A percentile compares a stretch with the other conserved stretches of the same genome.
Evolutionary conservation across 2,888 invertebrate genomes (phyloP).

Genomic region (Scotopteryx bipunctaria): DNA sequence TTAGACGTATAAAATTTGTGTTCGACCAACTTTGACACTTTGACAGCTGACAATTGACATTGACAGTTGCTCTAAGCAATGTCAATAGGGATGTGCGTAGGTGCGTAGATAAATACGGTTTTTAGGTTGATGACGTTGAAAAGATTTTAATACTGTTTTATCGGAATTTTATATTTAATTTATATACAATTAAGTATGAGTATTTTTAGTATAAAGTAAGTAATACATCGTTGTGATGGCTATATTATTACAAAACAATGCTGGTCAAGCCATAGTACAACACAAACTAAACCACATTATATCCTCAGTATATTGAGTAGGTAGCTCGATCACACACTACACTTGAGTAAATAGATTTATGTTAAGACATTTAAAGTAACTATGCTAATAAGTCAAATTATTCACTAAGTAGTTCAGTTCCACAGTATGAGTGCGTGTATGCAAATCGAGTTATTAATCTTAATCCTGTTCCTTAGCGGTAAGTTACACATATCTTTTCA

Average conservation of each 20-base stretch:
- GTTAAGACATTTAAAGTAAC: slow-evolving; percentile 35
- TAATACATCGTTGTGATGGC: not conserved
- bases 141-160: too few relatives aligned
- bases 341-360: slow-evolving; percentile 59
- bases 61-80: too few relatives aligned
- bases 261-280: not conserved
- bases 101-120: too few relatives aligned
- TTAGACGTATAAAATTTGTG: too few relatives aligned
- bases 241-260: too few relatives aligned
- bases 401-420: not conserved
- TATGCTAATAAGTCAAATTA: slow-evolving; percentile 13
- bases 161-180: too few relatives aligned
- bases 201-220: not conserved
- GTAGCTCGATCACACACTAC: slow-evolving; percentile 36
- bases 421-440: slow-evolving; percentile 17
- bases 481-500: slow-evolving; percentile 20
- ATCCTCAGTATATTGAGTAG: slow-evolving; percentile 4
- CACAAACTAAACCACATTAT: not conserved
- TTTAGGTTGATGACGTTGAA: too few relatives aligned
- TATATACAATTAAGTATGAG: too few relatives aligned
- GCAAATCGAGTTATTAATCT: slow-evolving; percentile 30
- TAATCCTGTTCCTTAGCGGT: slow-evolving; percentile 42
- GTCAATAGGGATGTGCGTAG: too few relatives aligned
- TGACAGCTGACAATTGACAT: too few relatives aligned
- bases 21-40: too few relatives aligned